Conservation (phyloP, 2,888 invertebrate genomes). For the Mimumesa dahlbomi region DNA sequence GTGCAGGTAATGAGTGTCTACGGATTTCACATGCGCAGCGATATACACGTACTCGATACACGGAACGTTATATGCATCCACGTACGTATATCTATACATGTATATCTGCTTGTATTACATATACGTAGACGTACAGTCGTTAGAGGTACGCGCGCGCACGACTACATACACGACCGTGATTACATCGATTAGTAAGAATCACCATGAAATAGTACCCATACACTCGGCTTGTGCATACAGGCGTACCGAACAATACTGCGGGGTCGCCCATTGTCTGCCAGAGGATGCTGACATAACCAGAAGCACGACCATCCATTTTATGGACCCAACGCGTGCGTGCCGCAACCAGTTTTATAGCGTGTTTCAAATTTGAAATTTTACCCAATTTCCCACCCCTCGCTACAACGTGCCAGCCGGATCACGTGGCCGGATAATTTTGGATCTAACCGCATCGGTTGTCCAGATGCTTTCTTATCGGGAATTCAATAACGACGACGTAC, state of each 20-base stretch:
- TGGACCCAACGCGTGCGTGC: constrained; percentile 57
- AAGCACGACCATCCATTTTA: constrained; percentile 72
- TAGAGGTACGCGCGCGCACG: background rate
- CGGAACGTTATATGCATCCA: background rate
- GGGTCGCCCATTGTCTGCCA: constrained; percentile 76
- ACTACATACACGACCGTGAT: constrained; percentile 49
- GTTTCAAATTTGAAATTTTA: constrained; percentile 39
- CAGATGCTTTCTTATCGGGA: too few relatives aligned
- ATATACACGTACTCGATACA: constrained; percentile 12
- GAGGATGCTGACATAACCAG: constrained; percentile 79
- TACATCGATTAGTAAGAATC: constrained; percentile 74
- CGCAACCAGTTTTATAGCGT: constrained; percentile 34
- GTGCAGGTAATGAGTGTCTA: constrained; percentile 1
- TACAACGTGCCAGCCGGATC: background rate
- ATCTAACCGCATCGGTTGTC: too few relatives aligned
- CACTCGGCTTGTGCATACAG: constrained; percentile 55
- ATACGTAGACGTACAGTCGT: constrained; percentile 37
- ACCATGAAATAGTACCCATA: constrained; percentile 70
- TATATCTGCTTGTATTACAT: too few relatives aligned
- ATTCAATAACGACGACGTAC: too few relatives aligned
- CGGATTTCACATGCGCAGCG: constrained; percentile 1
- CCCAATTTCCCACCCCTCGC: background rate
- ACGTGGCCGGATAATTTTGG: background rate
- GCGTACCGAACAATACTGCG: constrained; percentile 73
- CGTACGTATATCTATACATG: too few relatives aligned